phyloP scores from a whole-genome alignment of 2,888 invertebrate species.

The Phyllotreta cruciferae region DNA sequence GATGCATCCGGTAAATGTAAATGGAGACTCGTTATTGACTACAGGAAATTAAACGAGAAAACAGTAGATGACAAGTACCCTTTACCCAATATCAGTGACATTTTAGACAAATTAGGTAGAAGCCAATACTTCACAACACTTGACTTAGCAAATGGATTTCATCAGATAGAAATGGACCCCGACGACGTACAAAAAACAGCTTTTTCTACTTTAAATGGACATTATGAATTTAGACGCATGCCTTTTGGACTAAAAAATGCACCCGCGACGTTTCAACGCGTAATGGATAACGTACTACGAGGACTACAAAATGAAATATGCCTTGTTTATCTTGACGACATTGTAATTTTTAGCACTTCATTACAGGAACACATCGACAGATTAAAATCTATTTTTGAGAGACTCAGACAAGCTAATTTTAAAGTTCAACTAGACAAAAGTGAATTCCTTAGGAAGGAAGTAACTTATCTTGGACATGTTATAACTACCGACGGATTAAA shows the following conservation, averaged over 20 bases:
- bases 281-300: conserved; percentile 45
- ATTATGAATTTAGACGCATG: conserved; percentile 46
- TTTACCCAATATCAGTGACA: conserved; percentile 49
- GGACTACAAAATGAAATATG: conserved; percentile 42
- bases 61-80: conserved; percentile 47
- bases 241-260: conserved; percentile 47
- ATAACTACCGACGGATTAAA: conserved; percentile 32
- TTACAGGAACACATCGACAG: conserved; percentile 46
- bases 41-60: conserved; percentile 33
- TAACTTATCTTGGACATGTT: conserved; percentile 34
- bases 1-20: too few relatives aligned
- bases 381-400: conserved; percentile 40
- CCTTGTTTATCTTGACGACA: conserved; percentile 50
- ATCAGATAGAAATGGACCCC: conserved; percentile 44
- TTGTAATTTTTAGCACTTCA: conserved; percentile 47
- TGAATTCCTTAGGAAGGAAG: conserved; percentile 35
- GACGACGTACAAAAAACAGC: conserved; percentile 45
- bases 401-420: conserved; percentile 35
- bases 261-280: conserved; percentile 45
- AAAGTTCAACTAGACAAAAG: conserved; percentile 38
- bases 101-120: conserved; percentile 49
- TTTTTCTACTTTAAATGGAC: conserved; percentile 43
- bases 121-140: conserved; percentile 44
- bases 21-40: conserved; percentile 34
- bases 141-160: conserved; percentile 45